Evolutionary conservation across 2,888 invertebrate species (phyloP).

Genomic region (Helobdella robusta): DNA sequence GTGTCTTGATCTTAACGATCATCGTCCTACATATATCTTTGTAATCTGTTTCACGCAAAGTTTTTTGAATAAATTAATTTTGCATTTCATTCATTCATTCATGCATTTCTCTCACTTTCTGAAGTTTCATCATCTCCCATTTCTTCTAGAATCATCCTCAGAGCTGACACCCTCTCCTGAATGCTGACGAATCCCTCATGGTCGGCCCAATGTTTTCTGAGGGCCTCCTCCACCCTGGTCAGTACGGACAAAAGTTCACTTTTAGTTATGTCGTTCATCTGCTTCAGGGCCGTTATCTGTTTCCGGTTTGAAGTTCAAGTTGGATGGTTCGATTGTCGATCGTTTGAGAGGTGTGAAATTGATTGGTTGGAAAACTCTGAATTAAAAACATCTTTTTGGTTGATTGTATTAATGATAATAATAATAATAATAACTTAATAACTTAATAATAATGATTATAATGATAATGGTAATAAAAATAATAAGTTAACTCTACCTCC

Average conservation of each 20-base stretch:
- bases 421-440: too few species aligned
- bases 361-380: too few species aligned
- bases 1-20: slow-evolving; percentile 20
- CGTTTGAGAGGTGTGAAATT: too few species aligned
- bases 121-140: slow-evolving; percentile 30
- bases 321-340: too few species aligned
- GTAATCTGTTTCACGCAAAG: not conserved
- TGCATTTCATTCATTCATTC: too few species aligned
- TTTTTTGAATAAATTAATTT: too few species aligned
- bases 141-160: slow-evolving; percentile 43
- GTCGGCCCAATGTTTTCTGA: slow-evolving; percentile 42
- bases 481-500: too few species aligned
- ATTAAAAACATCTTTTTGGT: too few species aligned
- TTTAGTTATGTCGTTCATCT: slow-evolving; percentile 38
- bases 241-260: slow-evolving; percentile 40
- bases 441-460: too few species aligned
- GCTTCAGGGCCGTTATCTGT: slow-evolving; percentile 41
- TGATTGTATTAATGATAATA: too few species aligned
- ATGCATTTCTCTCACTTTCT: not conserved
- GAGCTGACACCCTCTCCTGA: slow-evolving; percentile 42
- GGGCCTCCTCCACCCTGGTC: slow-evolving; percentile 40
- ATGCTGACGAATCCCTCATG: slow-evolving; percentile 45
- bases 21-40: slow-evolving; percentile 6
- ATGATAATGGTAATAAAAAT: too few species aligned
- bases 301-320: too few species aligned